Evolutionary conservation across 1,140 invertebrate genomes (phyloP).

Genomic region (Lepidurus apus): DNA sequence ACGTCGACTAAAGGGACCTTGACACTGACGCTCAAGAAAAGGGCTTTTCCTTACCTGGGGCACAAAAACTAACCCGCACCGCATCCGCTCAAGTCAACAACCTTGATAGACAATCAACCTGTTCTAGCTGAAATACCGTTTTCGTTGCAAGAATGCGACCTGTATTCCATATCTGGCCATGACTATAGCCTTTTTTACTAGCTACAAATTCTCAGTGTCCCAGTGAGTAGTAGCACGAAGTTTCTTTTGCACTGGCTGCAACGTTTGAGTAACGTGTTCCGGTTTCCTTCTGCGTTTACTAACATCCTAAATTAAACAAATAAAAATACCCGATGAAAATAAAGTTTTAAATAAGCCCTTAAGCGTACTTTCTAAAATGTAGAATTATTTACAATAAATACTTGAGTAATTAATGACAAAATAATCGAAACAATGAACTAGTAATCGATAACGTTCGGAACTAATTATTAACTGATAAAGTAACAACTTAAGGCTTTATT

Average conservation of each 20-base stretch:
- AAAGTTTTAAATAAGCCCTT: background rate
- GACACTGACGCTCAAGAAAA: slow-evolving; percentile 2
- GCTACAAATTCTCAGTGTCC: background rate
- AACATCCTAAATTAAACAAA: background rate
- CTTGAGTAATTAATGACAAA: too few relatives aligned
- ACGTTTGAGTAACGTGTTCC: background rate
- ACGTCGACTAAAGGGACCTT: background rate
- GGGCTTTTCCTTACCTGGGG: background rate
- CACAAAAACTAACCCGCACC: background rate
- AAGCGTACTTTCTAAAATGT: background rate
- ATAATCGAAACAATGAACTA: too few relatives aligned
- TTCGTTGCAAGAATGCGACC: background rate
- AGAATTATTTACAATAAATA: too few relatives aligned
- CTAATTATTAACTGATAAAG: too few relatives aligned
- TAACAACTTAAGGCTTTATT: too few relatives aligned
- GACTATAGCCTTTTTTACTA: background rate
- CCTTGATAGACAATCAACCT: background rate
- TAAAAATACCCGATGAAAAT: background rate
- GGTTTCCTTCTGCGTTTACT: background rate
- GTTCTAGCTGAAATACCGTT: background rate
- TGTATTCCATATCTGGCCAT: background rate
- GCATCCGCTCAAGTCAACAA: slow-evolving; percentile 9
- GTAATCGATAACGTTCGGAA: too few relatives aligned
- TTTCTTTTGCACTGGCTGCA: background rate
- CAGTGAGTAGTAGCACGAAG: background rate